These are phyloP conservation scores for Ataeniobius toweri DNA, from an alignment of 2,797 vertebrate genomes.

Conservation along the genomic window DNA sequence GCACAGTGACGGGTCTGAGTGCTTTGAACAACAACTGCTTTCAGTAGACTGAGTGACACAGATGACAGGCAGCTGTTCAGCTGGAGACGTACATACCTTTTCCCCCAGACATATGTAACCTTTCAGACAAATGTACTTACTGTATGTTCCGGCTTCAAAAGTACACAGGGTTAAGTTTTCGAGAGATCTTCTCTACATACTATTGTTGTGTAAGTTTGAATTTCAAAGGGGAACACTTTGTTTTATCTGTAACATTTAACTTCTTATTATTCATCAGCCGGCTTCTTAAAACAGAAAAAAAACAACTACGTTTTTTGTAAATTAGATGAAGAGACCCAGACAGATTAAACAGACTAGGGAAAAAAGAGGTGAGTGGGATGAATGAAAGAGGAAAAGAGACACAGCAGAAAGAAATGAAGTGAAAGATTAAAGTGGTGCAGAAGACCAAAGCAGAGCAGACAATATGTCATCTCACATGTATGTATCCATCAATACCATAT, in stretches of 20 bases:
- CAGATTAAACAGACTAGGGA: conserved; percentile 7
- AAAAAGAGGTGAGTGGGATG: conserved; percentile 19
- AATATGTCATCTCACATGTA: conserved; percentile 15
- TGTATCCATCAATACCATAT: conserved; percentile 35
- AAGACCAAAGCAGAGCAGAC: conserved; percentile 27
- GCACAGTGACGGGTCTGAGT: conserved; percentile 42
- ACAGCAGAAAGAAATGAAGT: background rate
- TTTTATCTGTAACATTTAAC: conserved; percentile 3
- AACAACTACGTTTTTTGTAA: conserved; percentile 12
- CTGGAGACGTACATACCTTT: conserved; percentile 28
- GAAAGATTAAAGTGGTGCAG: conserved; percentile 15
- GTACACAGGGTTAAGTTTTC: background rate
- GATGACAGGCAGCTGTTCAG: conserved; percentile 53
- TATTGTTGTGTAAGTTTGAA: background rate
- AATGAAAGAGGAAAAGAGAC: conserved; percentile 16
- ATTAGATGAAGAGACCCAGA: conserved; percentile 4
- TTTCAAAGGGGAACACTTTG: background rate
- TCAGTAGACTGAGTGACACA: conserved; percentile 52
- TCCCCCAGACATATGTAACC: conserved; percentile 24
- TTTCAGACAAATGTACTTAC: conserved; percentile 15
- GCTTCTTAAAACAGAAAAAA: background rate
- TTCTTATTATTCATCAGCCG: conserved; percentile 3
- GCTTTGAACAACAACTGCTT: conserved; percentile 62
- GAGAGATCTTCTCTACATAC: background rate
- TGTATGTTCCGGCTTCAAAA: background rate